Evolutionary conservation across 2,113 vertebrate species (phyloP), one percentile per base, ranked within the genome.

Genomic region (Rhadina sibilatrix): DNA sequence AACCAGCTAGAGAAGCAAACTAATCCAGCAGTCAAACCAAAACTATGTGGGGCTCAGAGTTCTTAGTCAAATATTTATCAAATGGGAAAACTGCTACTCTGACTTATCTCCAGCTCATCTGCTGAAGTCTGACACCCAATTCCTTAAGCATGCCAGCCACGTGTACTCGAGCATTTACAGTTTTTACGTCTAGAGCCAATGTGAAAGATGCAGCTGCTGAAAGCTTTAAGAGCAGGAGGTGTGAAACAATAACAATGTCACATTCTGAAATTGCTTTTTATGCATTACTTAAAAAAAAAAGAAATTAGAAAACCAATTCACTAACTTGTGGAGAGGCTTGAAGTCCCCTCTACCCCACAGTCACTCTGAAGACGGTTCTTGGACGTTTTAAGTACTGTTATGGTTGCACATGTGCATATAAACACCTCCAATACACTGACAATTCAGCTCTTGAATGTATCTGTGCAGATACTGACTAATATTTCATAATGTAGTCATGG

Each of bases 201-300:
- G 49, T 56, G 78, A 88, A 88, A 90, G 46, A 75, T 72, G 44
- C 64, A 92, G 46, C 80, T 90, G 77, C 80, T 94, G 91, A 94
- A 93, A 75, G 84, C 22, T 79, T 65, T 53, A 70, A 87, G 60
- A 95, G 80, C 61, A 87, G 49, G 8, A 93, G 38, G 83, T 74
- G 72, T 83, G 71, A 93, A 93, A 72, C 69, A 91, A 8, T 54
- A 95, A 83, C 65, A 82, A 42, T 52, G 49, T 15, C 87, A 88
- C 49, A n/a, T 57, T 52, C 75, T 74, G 50, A 69, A 89, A 87
- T 3, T 64, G 28, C 25, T 28, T 10, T 68, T 88, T 61, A 56
- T 78, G 63, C 21, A 57, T 22, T n/a, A 68, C 22, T 52, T 79
- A 3, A 44, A 54, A 94, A 71, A 70, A 60, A 66, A 17, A 47